Evolutionary conservation across 2,797 vertebrate species (phyloP).

Genomic region (Stomatorhinus walkeri): DNA sequence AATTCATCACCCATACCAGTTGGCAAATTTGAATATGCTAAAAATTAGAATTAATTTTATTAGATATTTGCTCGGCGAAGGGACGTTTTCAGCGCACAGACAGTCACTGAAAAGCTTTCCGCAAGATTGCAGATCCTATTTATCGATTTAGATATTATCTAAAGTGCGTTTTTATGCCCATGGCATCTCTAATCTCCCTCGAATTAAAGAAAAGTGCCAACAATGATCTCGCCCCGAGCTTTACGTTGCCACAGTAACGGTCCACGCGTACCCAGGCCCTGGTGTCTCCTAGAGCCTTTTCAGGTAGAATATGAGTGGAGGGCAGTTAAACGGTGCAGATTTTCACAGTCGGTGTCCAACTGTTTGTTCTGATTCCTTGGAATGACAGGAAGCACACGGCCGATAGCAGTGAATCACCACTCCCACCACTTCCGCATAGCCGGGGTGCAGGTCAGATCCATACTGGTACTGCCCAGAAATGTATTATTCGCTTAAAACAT

Average conservation of each 20-base stretch:
- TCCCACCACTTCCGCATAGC: neutral
- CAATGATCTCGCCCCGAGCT: neutral
- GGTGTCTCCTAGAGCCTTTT: neutral
- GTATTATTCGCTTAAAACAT: constrained; percentile 6
- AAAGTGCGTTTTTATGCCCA: neutral
- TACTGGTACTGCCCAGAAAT: neutral
- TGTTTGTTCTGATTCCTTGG: neutral
- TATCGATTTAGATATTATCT: neutral
- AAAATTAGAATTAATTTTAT: constrained; percentile 9
- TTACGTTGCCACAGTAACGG: neutral
- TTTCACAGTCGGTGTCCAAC: neutral
- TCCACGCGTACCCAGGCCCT: neutral
- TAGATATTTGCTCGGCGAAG: neutral
- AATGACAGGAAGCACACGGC: neutral
- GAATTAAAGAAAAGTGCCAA: neutral
- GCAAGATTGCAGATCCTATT: neutral
- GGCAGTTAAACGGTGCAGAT: neutral
- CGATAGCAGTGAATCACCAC: neutral
- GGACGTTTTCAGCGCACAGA: neutral
- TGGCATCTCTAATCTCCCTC: neutral
- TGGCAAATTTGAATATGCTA: constrained; percentile 11
- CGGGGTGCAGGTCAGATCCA: neutral
- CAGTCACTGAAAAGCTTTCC: neutral
- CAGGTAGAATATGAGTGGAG: neutral
- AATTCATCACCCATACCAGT: neutral